Evolutionary conservation across 2,113 vertebrate species (phyloP).

Genomic region (Paramormyrops kingsleyae): DNA sequence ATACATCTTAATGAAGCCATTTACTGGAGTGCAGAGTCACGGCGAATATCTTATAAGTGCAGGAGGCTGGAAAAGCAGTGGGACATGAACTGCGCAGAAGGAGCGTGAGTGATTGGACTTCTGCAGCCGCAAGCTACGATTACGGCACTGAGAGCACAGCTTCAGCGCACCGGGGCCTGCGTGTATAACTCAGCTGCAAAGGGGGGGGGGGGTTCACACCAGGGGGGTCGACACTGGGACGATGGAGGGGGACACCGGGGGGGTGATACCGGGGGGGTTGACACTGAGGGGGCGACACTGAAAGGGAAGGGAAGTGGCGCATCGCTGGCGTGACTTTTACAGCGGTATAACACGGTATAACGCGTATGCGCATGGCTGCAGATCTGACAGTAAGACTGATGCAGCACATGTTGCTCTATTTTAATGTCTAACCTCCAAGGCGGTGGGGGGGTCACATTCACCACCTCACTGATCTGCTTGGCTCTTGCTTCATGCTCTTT

Average conservation of each 20-base stretch:
- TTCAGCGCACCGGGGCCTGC: background rate
- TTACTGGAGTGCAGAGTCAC: constrained; percentile 8
- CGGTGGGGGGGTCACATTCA: background rate
- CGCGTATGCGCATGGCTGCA: background rate
- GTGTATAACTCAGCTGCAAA: background rate
- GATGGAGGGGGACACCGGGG: too few relatives aligned
- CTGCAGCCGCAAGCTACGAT: background rate
- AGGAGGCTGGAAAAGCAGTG: background rate
- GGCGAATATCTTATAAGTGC: constrained; percentile 11
- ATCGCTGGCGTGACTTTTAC: background rate
- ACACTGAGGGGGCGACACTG: background rate
- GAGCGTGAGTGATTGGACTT: constrained; percentile 1
- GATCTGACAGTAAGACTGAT: background rate
- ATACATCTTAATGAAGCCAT: constrained; percentile 27
- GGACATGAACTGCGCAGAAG: background rate
- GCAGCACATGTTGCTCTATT: background rate
- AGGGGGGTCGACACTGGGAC: too few relatives aligned
- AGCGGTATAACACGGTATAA: background rate
- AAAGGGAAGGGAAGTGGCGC: background rate
- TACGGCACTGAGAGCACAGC: background rate
- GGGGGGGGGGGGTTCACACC: too few relatives aligned
- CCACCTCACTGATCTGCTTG: background rate
- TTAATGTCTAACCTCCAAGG: background rate
- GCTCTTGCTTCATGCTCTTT: background rate
- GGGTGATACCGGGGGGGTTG: too few relatives aligned